These are phyloP conservation scores for Sparidentex hasta DNA, from an alignment of 2,797 vertebrate genomes.

Conservation along the genomic window DNA sequence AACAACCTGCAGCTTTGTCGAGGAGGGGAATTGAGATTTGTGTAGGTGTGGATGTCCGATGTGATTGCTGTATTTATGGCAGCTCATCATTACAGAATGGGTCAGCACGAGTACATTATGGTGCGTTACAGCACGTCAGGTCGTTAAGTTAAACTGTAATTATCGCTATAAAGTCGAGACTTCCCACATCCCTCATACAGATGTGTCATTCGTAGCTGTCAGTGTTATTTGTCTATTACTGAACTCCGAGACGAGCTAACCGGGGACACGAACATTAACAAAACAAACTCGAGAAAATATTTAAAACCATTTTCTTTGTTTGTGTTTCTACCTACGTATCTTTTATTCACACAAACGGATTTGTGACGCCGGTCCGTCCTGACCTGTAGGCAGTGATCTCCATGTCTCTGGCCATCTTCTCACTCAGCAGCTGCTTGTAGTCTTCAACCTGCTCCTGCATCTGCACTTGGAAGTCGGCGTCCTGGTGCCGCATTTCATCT, in stretches of 20 bases:
- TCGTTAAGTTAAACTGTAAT: slow-evolving; percentile 14
- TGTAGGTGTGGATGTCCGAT: not conserved
- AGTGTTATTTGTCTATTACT: too few species aligned
- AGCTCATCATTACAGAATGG: slow-evolving; percentile 21
- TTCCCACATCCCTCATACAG: too few species aligned
- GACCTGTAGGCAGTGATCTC: slow-evolving; percentile 87
- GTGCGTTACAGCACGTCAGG: slow-evolving; percentile 17
- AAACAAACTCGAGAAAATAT: too few species aligned
- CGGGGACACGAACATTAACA: too few species aligned
- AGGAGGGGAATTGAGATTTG: not conserved
- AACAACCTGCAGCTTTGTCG: slow-evolving; percentile 40
- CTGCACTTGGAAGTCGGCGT: slow-evolving; percentile 74
- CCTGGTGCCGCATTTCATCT: slow-evolving; percentile 76
- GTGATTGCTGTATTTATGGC: slow-evolving; percentile 21
- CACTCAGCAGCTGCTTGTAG: slow-evolving; percentile 79
- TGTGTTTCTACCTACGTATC: too few species aligned
- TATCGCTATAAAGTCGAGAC: slow-evolving; percentile 4
- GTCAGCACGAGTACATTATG: slow-evolving; percentile 6
- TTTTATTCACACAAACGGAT: not conserved
- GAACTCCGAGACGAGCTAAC: too few species aligned
- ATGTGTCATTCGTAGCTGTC: too few species aligned
- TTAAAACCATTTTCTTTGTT: too few species aligned
- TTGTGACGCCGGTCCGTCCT: slow-evolving; percentile 15
- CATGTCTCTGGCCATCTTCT: slow-evolving; percentile 86
- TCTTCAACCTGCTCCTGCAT: slow-evolving; percentile 83